Evolutionary conservation across 2,113 vertebrate genomes (phyloP), one percentile per base, ranked within the genome.

Genomic region (Paedocypris sp.): DNA sequence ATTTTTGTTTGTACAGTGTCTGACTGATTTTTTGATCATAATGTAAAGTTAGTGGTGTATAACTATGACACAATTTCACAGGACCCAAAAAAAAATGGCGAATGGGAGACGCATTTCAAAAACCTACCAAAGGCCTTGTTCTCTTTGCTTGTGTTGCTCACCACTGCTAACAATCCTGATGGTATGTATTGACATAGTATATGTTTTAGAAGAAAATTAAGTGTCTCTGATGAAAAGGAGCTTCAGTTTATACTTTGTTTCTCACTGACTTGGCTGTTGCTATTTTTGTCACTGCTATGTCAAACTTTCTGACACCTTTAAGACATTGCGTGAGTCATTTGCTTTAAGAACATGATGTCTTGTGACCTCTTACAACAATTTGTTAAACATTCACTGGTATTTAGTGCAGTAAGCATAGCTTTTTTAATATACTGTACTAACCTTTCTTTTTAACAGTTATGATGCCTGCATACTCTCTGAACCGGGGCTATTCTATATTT

Each of bases 101-200:
- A 97, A 68, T 91, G 93, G 88, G 60, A 80, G 70, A 23, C 53
- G 1, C 89, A 97, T 75, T 98, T 98, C 74, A 86, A 74, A 68
- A 85, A 85, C 73, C 70, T 97, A 61, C 83, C 89, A 0, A 82
- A 71, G 28, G 84, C 94, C 0, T 64, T 97, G 18, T 91, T 91
- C 0, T 91, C 94, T 0, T 79, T 98, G 41, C 80, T 98, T 65
- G 92, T 98, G 63, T 79, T 98, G 64, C 86, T 98, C 51, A 98
- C 95, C 15, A 94, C 93, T 0, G 92, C 95, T 63, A 99, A 99
- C 73, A 97, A 97, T 71, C 95, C 95, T 0, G 94, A 99, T 1
- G 92, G 95, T 98, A 77, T 4, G 39, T 35, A 12, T 32, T 13
- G 4, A 22, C 3, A 11, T 5, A 10, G 36, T 43, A 10, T 6